These are phyloP conservation scores for Troilus luridus DNA, from an alignment of 2,888 invertebrate species.

Conservation along the genomic window DNA sequence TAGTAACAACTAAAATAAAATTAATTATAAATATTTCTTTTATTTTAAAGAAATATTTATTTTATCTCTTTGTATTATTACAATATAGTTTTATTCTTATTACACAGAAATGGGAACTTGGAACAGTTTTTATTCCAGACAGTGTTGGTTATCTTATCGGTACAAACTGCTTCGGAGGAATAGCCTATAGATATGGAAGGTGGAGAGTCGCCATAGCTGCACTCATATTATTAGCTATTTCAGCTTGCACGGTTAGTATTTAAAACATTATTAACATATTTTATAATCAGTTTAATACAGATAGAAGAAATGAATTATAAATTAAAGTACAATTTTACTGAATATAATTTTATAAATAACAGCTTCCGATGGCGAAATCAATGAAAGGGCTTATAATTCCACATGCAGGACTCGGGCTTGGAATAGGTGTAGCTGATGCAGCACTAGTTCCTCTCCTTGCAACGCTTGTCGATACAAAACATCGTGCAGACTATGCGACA, in stretches of 20 bases:
- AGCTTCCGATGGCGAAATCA: constrained; percentile 77
- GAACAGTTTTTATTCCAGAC: constrained; percentile 88
- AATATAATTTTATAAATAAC: constrained; percentile 38
- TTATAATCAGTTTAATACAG: no score
- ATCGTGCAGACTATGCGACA: constrained; percentile 79
- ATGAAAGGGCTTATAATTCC: constrained; percentile 79
- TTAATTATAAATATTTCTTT: no score
- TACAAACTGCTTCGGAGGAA: constrained; percentile 82
- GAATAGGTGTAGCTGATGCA: constrained; percentile 86
- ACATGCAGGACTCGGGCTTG: constrained; percentile 84
- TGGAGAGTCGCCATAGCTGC: constrained; percentile 77
- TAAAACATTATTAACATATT: not conserved
- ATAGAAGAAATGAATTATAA: not conserved
- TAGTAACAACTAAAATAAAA: no score
- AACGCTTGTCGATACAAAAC: constrained; percentile 76
- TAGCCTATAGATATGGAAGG: constrained; percentile 77
- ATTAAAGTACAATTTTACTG: not conserved
- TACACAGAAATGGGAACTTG: constrained; percentile 79
- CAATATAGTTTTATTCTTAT: not conserved
- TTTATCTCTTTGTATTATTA: not conserved
- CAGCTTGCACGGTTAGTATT: constrained; percentile 74
- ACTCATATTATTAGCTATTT: constrained; percentile 76
- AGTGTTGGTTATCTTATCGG: constrained; percentile 87
- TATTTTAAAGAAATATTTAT: not conserved
- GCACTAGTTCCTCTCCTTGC: constrained; percentile 86